Evolutionary conservation across 2,113 vertebrate genomes (phyloP).

Genomic region (Okapia johnstoni): DNA sequence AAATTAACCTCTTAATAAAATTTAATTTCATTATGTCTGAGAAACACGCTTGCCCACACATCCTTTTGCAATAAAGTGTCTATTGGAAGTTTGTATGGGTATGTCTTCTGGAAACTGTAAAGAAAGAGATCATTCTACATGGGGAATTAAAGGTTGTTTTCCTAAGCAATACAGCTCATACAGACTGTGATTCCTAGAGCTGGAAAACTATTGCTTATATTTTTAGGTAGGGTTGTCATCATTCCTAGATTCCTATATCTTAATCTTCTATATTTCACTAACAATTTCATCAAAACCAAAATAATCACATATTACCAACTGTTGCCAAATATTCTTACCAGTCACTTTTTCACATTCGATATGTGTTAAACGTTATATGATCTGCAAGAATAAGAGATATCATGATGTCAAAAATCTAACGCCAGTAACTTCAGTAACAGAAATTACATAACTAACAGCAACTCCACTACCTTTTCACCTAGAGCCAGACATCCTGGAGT

Average conservation of each 20-base stretch:
- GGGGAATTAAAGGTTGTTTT: neutral
- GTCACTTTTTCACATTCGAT: neutral
- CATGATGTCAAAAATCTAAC: neutral
- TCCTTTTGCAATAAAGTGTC: neutral
- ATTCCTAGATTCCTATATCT: neutral
- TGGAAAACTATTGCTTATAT: neutral
- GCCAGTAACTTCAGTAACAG: neutral
- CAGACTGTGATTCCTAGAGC: neutral
- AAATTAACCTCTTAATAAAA: slow-evolving; percentile 8
- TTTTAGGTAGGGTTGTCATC: neutral
- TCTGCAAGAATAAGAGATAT: neutral
- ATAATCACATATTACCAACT: neutral
- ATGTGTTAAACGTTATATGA: neutral
- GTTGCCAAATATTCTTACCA: neutral
- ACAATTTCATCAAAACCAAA: neutral
- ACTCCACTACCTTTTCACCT: neutral
- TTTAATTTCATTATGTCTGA: neutral
- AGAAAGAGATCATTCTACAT: neutral
- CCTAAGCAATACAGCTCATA: neutral
- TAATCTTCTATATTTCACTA: neutral
- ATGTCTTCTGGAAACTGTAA: neutral
- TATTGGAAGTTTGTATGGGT: neutral
- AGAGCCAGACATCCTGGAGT: neutral
- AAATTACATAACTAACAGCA: neutral
- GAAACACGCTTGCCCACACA: neutral